Conservation (phyloP, 2,888 invertebrate species). For the Taphrorychus bicolor region DNA sequence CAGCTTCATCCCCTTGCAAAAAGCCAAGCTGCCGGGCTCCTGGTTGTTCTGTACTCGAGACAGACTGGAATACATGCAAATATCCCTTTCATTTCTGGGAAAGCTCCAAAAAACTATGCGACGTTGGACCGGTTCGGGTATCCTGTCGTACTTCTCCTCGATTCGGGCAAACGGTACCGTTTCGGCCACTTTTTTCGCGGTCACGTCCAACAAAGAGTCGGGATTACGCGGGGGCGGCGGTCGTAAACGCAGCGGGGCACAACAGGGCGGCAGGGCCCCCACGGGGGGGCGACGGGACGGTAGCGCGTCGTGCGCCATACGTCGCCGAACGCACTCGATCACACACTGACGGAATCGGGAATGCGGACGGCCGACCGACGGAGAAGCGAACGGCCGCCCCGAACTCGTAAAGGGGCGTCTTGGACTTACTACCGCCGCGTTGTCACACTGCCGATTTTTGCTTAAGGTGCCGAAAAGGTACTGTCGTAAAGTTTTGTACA, state of each 20-base stretch:
- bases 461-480: too few species aligned
- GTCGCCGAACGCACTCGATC: slow-evolving; percentile 44
- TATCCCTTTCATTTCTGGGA: slow-evolving; percentile 85
- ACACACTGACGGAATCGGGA: slow-evolving; percentile 56
- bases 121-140: slow-evolving; percentile 88
- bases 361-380: background rate
- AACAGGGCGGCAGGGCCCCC: slow-evolving; percentile 61
- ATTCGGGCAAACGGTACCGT: slow-evolving; percentile 86
- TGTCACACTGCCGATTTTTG: background rate
- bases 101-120: slow-evolving; percentile 90
- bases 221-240: slow-evolving; percentile 62
- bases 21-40: slow-evolving; percentile 83
- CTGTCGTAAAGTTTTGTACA: too few species aligned
- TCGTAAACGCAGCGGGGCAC: slow-evolving; percentile 44
- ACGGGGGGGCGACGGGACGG: slow-evolving; percentile 53
- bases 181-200: slow-evolving; percentile 83
- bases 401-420: slow-evolving; percentile 7
- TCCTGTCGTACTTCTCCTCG: slow-evolving; percentile 85
- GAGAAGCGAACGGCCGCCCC: slow-evolving; percentile 4
- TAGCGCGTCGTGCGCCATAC: slow-evolving; percentile 50
- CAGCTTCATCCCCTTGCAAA: slow-evolving; percentile 85
- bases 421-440: background rate
- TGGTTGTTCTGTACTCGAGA: slow-evolving; percentile 47
- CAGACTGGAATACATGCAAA: slow-evolving; percentile 80
- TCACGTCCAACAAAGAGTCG: slow-evolving; percentile 81